Evolutionary conservation across 2,888 invertebrate genomes (phyloP).

Genomic region (Drosophila pegasa): DNA sequence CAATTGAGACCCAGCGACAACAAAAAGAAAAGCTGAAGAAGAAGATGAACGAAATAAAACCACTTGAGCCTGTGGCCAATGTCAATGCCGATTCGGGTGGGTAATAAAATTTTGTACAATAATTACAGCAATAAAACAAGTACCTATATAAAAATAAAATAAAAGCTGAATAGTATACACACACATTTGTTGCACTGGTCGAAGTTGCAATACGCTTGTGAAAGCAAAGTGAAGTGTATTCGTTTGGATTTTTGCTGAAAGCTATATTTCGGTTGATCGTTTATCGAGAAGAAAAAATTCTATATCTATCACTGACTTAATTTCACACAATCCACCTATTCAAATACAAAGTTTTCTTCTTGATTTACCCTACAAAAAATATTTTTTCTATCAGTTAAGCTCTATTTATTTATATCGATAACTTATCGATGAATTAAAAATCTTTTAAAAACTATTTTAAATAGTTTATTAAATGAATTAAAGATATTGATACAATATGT

Average conservation of each 20-base stretch:
- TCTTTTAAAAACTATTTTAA: too few relatives aligned
- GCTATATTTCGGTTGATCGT: neutral
- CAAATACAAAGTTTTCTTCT: neutral
- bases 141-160: slow-evolving; percentile 34
- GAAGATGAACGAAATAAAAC: slow-evolving; percentile 4
- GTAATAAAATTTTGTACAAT: slow-evolving; percentile 76
- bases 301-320: neutral
- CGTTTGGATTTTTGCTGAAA: neutral
- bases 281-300: neutral
- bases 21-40: slow-evolving; percentile 6
- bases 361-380: neutral
- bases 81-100: slow-evolving; percentile 57
- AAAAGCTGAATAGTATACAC: slow-evolving; percentile 26
- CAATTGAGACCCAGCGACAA: slow-evolving; percentile 56
- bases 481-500: too few relatives aligned
- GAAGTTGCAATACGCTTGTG: slow-evolving; percentile 33
- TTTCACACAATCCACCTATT: neutral
- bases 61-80: slow-evolving; percentile 59
- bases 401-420: neutral
- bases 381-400: too few relatives aligned
- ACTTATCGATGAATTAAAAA: neutral
- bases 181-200: neutral
- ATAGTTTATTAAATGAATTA: too few relatives aligned
- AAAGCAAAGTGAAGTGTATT: too few relatives aligned
- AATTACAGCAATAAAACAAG: slow-evolving; percentile 74